phyloP scores from a whole-genome alignment of 2,113 vertebrate genomes.

The Chaetops frenatus region DNA sequence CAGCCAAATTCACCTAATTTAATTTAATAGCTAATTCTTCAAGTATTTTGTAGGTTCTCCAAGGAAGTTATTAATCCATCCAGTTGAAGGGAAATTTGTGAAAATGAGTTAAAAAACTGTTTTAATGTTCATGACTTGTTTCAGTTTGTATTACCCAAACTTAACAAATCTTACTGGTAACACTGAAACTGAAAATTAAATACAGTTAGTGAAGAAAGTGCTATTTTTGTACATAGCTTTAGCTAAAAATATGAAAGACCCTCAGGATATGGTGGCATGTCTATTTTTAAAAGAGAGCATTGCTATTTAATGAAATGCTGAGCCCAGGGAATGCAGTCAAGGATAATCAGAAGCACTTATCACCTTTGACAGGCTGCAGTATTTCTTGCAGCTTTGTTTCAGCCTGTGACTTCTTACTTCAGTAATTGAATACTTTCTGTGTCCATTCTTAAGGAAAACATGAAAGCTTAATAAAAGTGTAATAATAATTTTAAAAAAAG shows the following conservation, averaged over 20 bases:
- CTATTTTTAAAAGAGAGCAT: constrained; percentile 9
- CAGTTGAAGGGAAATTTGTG: not conserved
- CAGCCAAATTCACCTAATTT: not conserved
- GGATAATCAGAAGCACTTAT: constrained; percentile 15
- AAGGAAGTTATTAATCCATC: not conserved
- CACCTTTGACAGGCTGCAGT: constrained; percentile 19
- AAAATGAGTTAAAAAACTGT: not conserved
- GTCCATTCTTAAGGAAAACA: not conserved
- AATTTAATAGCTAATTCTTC: not conserved
- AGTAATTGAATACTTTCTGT: not conserved
- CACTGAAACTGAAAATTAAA: not conserved
- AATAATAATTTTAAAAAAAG: not conserved
- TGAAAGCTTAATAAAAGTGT: not conserved
- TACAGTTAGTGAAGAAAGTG: not conserved
- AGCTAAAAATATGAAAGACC: not conserved
- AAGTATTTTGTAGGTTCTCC: not conserved
- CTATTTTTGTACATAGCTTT: not conserved
- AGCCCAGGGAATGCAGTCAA: constrained; percentile 1
- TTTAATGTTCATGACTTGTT: not conserved
- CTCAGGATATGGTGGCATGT: not conserved
- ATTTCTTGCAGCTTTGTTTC: constrained; percentile 3
- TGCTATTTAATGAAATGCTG: constrained; percentile 50
- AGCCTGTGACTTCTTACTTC: not conserved
- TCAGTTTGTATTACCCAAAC: not conserved
- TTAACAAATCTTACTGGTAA: not conserved